phyloP scores from a whole-genome alignment of 2,888 invertebrate species.

The Fragum fragum region DNA sequence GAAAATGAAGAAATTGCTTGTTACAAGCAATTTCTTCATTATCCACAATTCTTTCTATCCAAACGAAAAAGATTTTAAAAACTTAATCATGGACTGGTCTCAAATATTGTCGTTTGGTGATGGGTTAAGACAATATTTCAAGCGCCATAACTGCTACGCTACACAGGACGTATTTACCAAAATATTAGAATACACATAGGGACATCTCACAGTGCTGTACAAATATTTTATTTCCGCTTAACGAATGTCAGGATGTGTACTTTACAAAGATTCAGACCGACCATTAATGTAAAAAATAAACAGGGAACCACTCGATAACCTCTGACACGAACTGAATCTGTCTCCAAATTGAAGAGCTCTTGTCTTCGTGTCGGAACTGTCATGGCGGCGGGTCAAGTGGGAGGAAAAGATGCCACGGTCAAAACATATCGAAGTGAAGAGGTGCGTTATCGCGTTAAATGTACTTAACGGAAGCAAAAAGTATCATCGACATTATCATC shows the following conservation, averaged over 20 bases:
- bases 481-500: not conserved
- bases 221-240: constrained; percentile 45
- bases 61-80: no score
- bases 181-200: constrained; percentile 7
- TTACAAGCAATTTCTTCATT: no score
- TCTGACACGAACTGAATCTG: constrained; percentile 14
- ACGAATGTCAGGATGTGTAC: constrained; percentile 35
- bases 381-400: not conserved
- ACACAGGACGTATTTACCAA: not conserved
- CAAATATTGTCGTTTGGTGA: no score
- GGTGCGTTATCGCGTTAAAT: not conserved
- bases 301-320: constrained; percentile 12
- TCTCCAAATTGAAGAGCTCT: constrained; percentile 21
- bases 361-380: not conserved
- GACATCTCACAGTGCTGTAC: constrained; percentile 19
- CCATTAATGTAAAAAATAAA: constrained; percentile 20
- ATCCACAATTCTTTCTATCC: no score
- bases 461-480: not conserved
- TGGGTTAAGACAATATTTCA: no score
- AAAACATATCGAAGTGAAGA: not conserved
- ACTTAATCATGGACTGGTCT: no score
- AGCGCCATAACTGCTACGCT: no score
- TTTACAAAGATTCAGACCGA: not conserved
- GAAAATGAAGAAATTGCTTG: no score
- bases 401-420: not conserved